Conservation (phyloP, 2,888 invertebrate species). For the Steinernema carpocapsae region DNA sequence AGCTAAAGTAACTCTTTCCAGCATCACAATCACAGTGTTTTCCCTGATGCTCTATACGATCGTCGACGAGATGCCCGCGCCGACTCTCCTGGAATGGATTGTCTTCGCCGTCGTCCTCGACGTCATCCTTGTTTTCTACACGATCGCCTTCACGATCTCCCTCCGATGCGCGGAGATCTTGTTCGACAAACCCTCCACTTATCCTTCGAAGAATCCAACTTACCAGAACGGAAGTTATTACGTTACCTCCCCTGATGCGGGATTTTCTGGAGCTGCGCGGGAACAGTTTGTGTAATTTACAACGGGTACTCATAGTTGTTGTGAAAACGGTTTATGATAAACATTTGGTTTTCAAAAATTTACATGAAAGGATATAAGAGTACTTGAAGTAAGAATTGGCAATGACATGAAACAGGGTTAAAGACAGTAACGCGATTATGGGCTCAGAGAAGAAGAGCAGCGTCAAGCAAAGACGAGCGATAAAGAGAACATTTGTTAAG, state of each 20-base stretch:
- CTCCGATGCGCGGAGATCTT: conserved; percentile 33
- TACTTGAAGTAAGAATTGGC: too few species aligned
- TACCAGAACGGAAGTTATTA: neutral
- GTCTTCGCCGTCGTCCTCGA: conserved; percentile 39
- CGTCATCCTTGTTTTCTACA: conserved; percentile 36
- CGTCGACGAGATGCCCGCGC: conserved; percentile 45
- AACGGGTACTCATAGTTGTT: neutral
- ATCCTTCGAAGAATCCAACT: neutral
- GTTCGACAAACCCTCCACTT: neutral
- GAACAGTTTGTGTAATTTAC: neutral
- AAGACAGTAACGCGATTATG: too few species aligned
- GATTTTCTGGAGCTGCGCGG: too few species aligned
- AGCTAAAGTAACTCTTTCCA: conserved; percentile 35
- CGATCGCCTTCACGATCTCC: conserved; percentile 8
- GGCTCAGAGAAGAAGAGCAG: too few species aligned
- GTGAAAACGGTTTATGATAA: neutral
- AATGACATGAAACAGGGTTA: too few species aligned
- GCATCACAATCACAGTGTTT: conserved; percentile 47
- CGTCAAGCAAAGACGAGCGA: too few species aligned
- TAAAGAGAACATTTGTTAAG: too few species aligned
- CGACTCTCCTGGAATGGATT: conserved; percentile 47
- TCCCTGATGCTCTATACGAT: conserved; percentile 46
- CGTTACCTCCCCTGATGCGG: neutral
- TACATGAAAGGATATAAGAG: neutral
- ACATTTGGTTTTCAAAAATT: too few species aligned